These are phyloP conservation scores for Allacma fusca DNA, from an alignment of 2,888 invertebrate genomes.

Conservation along the genomic window DNA sequence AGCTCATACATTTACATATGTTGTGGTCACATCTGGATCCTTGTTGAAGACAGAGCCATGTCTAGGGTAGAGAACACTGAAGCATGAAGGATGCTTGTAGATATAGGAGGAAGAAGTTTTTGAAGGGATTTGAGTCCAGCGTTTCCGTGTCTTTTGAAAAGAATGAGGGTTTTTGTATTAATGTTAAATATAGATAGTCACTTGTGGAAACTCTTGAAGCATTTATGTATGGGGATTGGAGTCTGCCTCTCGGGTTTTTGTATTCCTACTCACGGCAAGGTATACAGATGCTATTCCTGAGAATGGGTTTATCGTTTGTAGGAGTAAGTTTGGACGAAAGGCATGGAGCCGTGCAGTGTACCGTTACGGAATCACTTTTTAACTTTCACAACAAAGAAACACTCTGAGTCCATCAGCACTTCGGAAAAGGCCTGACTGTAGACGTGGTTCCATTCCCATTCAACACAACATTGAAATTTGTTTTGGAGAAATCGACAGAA, in stretches of 20 bases:
- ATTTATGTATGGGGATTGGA: not conserved
- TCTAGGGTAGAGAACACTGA: not conserved
- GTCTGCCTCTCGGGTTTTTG: too few species aligned
- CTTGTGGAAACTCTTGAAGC: not conserved
- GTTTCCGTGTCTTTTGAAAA: not conserved
- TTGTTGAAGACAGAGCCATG: not conserved
- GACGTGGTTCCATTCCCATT: constrained; percentile 16
- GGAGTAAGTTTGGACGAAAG: not conserved
- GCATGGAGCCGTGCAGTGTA: not conserved
- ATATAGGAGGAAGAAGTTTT: not conserved
- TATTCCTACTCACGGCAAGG: too few species aligned
- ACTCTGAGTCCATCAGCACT: not conserved
- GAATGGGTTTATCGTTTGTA: too few species aligned
- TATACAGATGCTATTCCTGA: too few species aligned
- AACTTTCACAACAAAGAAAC: constrained; percentile 16
- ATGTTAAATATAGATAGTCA: not conserved
- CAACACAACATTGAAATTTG: constrained; percentile 11
- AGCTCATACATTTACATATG: too few species aligned
- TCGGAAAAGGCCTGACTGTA: not conserved
- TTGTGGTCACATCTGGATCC: too few species aligned
- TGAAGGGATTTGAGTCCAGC: not conserved
- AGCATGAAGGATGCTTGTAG: not conserved
- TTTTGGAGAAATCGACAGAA: constrained; percentile 16
- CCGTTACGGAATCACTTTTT: constrained; percentile 12
- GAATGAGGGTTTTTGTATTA: not conserved